Evolutionary conservation across 2,113 vertebrate species (phyloP).

Genomic region (Lepidothrix coronata): DNA sequence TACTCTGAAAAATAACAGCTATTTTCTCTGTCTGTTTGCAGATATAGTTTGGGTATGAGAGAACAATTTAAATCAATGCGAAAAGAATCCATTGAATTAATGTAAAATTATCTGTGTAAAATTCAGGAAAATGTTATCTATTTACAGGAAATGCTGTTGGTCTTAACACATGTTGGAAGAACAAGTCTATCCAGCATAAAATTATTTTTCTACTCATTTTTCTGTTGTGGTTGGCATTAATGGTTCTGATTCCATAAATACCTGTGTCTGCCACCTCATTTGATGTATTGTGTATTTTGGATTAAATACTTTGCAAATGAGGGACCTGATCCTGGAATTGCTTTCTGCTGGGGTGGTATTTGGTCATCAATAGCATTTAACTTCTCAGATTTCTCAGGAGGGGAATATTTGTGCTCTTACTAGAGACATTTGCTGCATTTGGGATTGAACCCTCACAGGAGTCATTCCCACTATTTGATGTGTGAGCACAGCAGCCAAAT

Average conservation of each 20-base stretch:
- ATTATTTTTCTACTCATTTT: neutral
- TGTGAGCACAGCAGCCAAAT: neutral
- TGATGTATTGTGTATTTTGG: neutral
- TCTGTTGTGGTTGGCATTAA: neutral
- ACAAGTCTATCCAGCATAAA: neutral
- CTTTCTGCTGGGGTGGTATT: neutral
- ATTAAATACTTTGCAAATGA: neutral
- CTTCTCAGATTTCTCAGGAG: neutral
- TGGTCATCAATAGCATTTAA: neutral
- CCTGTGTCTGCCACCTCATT: neutral
- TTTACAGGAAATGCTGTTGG: neutral
- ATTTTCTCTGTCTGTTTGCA: neutral
- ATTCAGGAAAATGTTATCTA: neutral
- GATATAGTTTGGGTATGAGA: neutral
- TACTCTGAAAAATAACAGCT: neutral
- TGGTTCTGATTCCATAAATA: neutral
- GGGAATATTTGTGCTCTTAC: neutral
- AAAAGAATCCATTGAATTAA: neutral
- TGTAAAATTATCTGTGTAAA: neutral
- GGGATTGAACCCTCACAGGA: neutral
- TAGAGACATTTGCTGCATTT: neutral
- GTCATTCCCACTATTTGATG: rapidly evolving
- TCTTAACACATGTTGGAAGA: neutral
- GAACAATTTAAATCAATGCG: neutral
- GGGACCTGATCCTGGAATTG: neutral